Evolutionary conservation across 2,888 invertebrate species (phyloP).

Genomic region (Dynastes hyllus): DNA sequence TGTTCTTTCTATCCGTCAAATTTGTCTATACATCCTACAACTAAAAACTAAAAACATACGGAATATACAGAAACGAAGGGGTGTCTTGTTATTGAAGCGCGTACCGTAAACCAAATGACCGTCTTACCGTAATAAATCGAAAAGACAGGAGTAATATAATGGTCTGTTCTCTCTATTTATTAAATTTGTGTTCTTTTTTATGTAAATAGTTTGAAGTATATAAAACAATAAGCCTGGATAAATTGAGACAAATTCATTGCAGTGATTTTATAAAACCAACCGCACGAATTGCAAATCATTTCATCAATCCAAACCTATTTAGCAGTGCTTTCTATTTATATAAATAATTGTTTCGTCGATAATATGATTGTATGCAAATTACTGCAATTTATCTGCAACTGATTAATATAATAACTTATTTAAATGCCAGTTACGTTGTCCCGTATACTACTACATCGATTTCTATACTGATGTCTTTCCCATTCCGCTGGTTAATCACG

Average conservation of each 20-base stretch:
- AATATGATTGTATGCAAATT: constrained; percentile 43
- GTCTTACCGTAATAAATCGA: too few relatives aligned
- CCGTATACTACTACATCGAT: not conserved
- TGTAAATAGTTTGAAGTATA: not conserved
- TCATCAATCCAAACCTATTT: constrained; percentile 11
- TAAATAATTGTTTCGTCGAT: constrained; percentile 26
- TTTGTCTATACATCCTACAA: too few relatives aligned
- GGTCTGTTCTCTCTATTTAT: too few relatives aligned
- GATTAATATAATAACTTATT: constrained; percentile 42
- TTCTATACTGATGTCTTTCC: not conserved
- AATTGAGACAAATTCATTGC: constrained; percentile 2
- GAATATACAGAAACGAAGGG: too few relatives aligned
- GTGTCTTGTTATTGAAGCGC: too few relatives aligned
- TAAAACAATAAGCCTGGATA: not conserved
- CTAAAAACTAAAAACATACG: too few relatives aligned
- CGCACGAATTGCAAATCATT: not conserved
- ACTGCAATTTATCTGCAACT: constrained; percentile 37
- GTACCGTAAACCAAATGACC: too few relatives aligned
- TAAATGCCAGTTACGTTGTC: constrained; percentile 16
- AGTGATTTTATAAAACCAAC: not conserved
- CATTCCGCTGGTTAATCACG: constrained; percentile 29
- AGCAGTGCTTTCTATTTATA: not conserved
- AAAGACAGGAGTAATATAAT: too few relatives aligned
- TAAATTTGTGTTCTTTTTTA: too few relatives aligned
- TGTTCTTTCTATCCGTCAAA: too few relatives aligned